Evolutionary conservation across 2,797 vertebrate genomes (phyloP).

Genomic region (Acomys russatus): DNA sequence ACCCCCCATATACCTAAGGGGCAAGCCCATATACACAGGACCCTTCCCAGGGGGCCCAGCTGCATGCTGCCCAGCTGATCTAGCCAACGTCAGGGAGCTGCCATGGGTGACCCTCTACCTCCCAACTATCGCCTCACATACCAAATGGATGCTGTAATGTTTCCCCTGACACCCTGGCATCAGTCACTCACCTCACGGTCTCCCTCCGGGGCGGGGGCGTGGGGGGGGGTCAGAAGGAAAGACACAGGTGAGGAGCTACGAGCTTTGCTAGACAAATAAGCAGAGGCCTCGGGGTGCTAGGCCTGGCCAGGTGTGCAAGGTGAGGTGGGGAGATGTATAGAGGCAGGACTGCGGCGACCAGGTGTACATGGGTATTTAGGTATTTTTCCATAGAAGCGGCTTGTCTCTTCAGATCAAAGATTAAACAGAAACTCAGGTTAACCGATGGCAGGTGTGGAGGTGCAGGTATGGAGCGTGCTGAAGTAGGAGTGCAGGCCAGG

Average conservation of each 20-base stretch:
- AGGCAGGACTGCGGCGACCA: not conserved
- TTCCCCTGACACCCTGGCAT: not conserved
- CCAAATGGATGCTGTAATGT: no score
- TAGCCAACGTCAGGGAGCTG: not conserved
- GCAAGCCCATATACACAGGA: not conserved
- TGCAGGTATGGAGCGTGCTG: fast-evolving
- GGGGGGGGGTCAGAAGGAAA: not conserved
- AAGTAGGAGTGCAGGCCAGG: not conserved
- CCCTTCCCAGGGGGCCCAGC: no score
- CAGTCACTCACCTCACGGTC: no score
- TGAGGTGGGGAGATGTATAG: not conserved
- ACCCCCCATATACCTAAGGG: not conserved
- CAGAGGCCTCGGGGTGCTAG: not conserved
- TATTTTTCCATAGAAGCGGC: not conserved
- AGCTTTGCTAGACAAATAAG: not conserved
- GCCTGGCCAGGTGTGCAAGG: not conserved
- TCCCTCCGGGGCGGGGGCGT: no score
- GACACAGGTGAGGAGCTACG: no score
- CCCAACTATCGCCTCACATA: not conserved
- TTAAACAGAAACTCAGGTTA: not conserved
- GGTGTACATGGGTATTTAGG: not conserved
- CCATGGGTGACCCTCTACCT: not conserved
- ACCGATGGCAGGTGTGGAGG: not conserved
- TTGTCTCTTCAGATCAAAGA: not conserved
- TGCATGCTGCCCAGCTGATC: not conserved